A percentile compares a stretch with the other conserved stretches of the same genome.
phyloP scores from a whole-genome alignment of 2,888 invertebrate genomes.

The Chalcis sispes region DNA sequence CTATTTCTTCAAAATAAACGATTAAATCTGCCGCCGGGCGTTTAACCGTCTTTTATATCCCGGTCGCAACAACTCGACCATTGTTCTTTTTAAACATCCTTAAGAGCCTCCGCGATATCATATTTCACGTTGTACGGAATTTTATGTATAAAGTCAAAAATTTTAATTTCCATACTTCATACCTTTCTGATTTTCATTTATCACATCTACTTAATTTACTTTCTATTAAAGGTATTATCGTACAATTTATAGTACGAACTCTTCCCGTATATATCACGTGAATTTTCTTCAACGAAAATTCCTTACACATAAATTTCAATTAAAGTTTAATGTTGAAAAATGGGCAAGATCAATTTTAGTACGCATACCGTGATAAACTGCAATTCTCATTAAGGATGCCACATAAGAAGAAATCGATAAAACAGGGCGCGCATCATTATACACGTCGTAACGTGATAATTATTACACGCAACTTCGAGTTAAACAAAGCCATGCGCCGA shows the following conservation, averaged over 20 bases:
- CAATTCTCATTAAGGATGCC: background rate
- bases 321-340: constrained; percentile 23
- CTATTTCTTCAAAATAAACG: constrained; percentile 47
- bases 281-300: constrained; percentile 17
- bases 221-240: constrained; percentile 9
- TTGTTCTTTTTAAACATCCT: background rate
- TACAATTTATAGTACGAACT: constrained; percentile 1
- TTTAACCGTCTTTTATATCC: constrained; percentile 16
- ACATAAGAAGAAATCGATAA: background rate
- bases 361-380: background rate
- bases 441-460: background rate
- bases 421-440: background rate
- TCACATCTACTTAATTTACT: constrained; percentile 43
- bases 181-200: constrained; percentile 17
- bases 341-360: background rate
- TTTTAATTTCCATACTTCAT: constrained; percentile 33
- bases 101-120: background rate
- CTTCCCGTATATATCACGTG: background rate
- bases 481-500: background rate
- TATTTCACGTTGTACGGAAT: background rate
- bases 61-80: background rate
- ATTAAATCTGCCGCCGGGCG: background rate
- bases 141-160: constrained; percentile 16
- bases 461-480: background rate
- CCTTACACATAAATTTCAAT: constrained; percentile 29